These are phyloP conservation scores for Drosophila recens DNA, from an alignment of 2,888 invertebrate genomes.

Conservation along the genomic window DNA sequence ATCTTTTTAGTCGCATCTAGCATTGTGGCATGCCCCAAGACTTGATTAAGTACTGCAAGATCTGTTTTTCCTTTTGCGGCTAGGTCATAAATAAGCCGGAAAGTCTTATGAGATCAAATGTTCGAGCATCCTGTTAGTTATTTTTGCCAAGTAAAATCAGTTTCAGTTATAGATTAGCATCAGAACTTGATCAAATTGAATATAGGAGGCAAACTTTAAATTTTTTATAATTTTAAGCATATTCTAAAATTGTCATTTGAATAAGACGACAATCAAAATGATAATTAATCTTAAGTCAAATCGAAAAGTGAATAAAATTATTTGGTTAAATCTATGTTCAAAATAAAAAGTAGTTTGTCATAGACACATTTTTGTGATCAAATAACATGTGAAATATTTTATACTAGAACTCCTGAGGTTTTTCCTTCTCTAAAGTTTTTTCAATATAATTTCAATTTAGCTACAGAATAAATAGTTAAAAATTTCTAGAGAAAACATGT, in stretches of 20 bases:
- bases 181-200: not conserved
- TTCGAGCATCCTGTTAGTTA: constrained; percentile 4
- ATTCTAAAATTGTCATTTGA: not conserved
- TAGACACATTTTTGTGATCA: not conserved
- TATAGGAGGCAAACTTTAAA: not conserved
- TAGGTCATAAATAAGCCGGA: constrained; percentile 40
- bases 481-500: constrained; percentile 12
- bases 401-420: not conserved
- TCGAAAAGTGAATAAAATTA: too few relatives aligned
- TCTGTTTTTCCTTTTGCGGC: constrained; percentile 25
- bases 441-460: not conserved
- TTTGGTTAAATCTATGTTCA: not conserved
- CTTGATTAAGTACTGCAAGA: constrained; percentile 44
- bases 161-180: not conserved
- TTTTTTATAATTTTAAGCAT: not conserved
- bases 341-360: not conserved
- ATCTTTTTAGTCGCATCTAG: constrained; percentile 30
- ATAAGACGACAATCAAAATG: not conserved
- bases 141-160: not conserved
- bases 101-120: constrained; percentile 30
- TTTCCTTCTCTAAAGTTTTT: not conserved
- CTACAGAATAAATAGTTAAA: not conserved
- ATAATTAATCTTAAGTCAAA: too few relatives aligned
- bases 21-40: constrained; percentile 20
- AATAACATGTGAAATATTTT: too few relatives aligned